Base-by-base conservation (phyloP, 2,113 vertebrate genomes). In the Microcebus murinus region DNA sequence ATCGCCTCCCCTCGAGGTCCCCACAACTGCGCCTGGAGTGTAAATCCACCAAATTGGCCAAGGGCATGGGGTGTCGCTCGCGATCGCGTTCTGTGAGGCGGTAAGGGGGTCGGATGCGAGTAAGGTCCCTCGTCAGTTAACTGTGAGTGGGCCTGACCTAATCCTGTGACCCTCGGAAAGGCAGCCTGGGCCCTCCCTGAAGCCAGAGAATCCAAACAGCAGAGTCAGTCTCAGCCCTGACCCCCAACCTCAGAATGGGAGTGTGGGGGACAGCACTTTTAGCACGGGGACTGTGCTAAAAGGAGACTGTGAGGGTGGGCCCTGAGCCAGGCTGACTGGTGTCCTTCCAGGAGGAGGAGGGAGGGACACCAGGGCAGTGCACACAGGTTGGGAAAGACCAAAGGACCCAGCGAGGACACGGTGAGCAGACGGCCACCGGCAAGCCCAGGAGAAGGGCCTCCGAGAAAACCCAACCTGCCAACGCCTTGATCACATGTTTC, bases 21-120 rank as follows among this genome's bases (percentile, higher is more conserved):
- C 29, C 20, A 55, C 42, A 36, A 55, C n/a, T 18, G n/a, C 48
- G 48, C 80, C 71, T 57, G 14, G 23, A 77, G 21, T 55, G 29
- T 45, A 45, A 45, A 71, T 42, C 29, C 12, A 63, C 6, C 10
- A 61, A 74, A 36, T 17, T n/a, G 14, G 20, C 23, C 21, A 13
- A 74, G 1, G 7, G 45, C 21, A 15, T 3, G 14, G 3, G 12
- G 10, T n/a, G 8, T 59, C 52, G 15, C 14, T 36, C 4, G 0
- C 0, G n/a, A 73, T 34, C 52, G 71, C 27, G 20, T 27, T 50
- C 23, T 45, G 21, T 36, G 45, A n/a, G 31, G 14, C 17, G 45
- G 39, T 52, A 6, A n/a, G 4, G 12, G 1, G 57, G 84, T 71
- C 29, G 67, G 36, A 15, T 73, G 55, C 25, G 48, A 14, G 7